A percentile compares a stretch with the other conserved stretches of the same genome.
Evolutionary conservation across 2,113 vertebrate species (phyloP).

Genomic region (Sinocyclocheilus maitianheensis): DNA sequence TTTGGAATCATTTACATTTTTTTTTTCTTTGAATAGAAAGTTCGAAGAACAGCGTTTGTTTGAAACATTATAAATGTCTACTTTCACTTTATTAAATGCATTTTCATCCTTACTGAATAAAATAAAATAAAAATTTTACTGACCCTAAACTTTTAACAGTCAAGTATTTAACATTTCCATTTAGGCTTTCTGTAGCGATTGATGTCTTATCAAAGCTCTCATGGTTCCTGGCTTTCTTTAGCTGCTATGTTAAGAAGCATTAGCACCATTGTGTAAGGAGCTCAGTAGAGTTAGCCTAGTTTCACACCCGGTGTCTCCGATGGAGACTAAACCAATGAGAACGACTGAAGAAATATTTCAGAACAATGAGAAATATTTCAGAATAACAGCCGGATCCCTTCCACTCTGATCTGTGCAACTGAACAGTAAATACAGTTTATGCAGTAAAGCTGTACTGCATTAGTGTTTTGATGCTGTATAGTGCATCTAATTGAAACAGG

Average conservation of each 20-base stretch:
- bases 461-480: not conserved
- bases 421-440: not conserved
- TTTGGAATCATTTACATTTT: not conserved
- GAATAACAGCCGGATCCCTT: not conserved
- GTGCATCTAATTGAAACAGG: not conserved
- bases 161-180: not conserved
- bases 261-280: constrained; percentile 29
- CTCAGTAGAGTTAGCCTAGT: constrained; percentile 24
- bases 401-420: not conserved
- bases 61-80: not conserved
- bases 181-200: not conserved
- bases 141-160: not conserved
- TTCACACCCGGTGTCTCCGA: constrained; percentile 11
- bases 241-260: constrained; percentile 24
- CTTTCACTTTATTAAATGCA: not conserved
- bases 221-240: constrained; percentile 26
- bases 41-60: not conserved
- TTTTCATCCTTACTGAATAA: not conserved
- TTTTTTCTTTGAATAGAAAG: not conserved
- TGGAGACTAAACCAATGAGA: not conserved
- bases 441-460: not conserved
- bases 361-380: not conserved
- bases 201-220: constrained; percentile 6
- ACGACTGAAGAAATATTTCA: not conserved
- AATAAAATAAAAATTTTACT: not conserved